Evolutionary conservation across 2,113 vertebrate species (phyloP), one percentile per base, ranked within the genome.

Genomic region (Leptosomus discolor): DNA sequence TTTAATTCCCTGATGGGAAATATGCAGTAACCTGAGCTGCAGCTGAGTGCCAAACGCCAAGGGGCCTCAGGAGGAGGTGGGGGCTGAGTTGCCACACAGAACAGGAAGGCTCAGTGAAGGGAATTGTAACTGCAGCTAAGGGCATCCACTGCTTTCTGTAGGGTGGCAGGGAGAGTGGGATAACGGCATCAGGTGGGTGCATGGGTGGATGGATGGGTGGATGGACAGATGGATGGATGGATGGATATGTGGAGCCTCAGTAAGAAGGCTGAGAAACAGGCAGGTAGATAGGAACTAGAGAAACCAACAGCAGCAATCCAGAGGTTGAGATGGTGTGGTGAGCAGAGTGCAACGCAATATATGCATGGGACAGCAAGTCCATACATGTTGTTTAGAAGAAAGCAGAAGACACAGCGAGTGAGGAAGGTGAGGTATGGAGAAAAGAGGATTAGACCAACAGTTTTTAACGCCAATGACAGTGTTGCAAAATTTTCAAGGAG

Each of bases 1-100:
- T 54, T 90, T 94, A 92, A 87, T 45, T 87, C 69, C 61, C 50
- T 74, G 61, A 39, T 76, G 87, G 45, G 77, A 97, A 96, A 85
- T 86, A 83, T 23, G 41, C 70, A 45, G 61, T 61, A 85, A 76
- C 54, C 58, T 13, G 22, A 96, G 81, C 46, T 94, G 53, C 56
- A 91, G 18, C 60, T 29, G 51, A 70, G 41, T 58, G 43, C 45
- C 64, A 78, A 80, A 48, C 0, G 0, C 48, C 83, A 68, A 37
- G 56, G 57, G 60, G 36, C 67, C 1, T 0, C 15, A 24, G 51
- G 58, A 65, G 64, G 23, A 87, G 36, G 5, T 34, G 45, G 36
- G 15, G 29, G 11, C 48, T 68, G 69, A 43, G 29, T 14, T 86
- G 36, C 34, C 43, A n/a, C 54, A 39, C 15, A 15, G 70, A 67